Base-by-base conservation (phyloP, 2,797 vertebrate species). In the Hemitrygon akajei region DNA sequence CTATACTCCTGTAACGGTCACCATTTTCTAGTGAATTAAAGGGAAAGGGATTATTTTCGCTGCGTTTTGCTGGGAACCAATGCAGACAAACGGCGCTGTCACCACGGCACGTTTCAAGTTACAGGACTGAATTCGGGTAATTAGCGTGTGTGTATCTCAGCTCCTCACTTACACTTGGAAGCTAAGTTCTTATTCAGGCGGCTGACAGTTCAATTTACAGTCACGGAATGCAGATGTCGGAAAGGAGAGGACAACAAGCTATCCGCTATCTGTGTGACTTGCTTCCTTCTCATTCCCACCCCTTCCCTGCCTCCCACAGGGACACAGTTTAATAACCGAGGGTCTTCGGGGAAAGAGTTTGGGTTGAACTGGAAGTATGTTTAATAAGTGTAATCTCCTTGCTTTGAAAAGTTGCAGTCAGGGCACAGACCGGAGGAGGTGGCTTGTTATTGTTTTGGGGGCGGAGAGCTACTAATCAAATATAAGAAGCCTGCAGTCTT, bases 21-120 rank as follows among this genome's bases (percentile, higher is more conserved):
- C 92, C 92, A 79, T 93, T 75, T 75, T 93, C 71, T 30, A 6
- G 92, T 66, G 12, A 58, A 93, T 93, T 93, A 22, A 40, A 12
- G 73, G 89, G 63, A 27, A 34, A 71, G 89, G 71, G 27, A 58
- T 1, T 40, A 16, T n/a, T 20, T 40, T 80, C 47, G 0, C 16
- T 60, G 27, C 30, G 14, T 6, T 30, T 47, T 11, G 0, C 3
- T 30, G 20, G 27, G 60, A 69, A 60, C 10, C 87, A 27, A 60
- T 0, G 56, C 86, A 60, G 82, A 47, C 37, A 60, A 47, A 60
- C 58, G n/a, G 56, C 22, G 87, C 87, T 69, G 56, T 69, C 87
- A 91, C 58, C 27, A 1, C 27, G 27, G 22, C 63, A 14, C 9
- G 30, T 91, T 66, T 63, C 7, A 16, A 34, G 14, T 27, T 89